Conservation (phyloP, 2,113 vertebrate genomes). For the Eidolon helvum region DNA sequence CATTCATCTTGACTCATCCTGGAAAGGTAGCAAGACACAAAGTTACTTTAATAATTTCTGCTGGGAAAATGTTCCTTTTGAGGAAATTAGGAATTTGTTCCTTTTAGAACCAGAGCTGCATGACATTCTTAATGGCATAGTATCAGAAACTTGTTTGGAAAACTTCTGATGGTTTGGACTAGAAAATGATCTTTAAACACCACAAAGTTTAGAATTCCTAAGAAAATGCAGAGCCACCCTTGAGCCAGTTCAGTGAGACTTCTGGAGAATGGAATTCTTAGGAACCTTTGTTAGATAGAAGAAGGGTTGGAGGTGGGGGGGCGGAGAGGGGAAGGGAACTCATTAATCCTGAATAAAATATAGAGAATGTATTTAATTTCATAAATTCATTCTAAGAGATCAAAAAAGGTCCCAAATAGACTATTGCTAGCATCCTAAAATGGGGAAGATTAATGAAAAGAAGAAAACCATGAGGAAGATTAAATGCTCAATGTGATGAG, state of each 20-base stretch:
- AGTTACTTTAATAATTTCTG: conserved; percentile 15
- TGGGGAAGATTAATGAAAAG: neutral
- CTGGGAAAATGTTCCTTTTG: neutral
- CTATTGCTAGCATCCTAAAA: conserved; percentile 41
- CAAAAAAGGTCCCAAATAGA: neutral
- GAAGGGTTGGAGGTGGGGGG: neutral
- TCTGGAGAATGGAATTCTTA: conserved; percentile 47
- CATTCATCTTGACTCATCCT: neutral
- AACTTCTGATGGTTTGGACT: conserved; percentile 68
- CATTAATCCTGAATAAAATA: neutral
- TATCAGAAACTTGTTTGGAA: conserved; percentile 62
- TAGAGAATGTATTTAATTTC: neutral
- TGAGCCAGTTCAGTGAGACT: conserved; percentile 47
- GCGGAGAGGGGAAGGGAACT: neutral
- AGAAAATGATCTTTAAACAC: conserved; percentile 68
- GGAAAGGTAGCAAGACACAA: neutral
- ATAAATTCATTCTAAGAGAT: neutral
- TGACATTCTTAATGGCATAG: conserved; percentile 46
- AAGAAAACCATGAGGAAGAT: neutral
- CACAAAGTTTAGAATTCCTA: conserved; percentile 40
- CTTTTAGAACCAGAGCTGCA: conserved; percentile 54
- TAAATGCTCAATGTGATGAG: neutral
- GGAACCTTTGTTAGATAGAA: conserved; percentile 52
- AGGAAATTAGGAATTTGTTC: conserved; percentile 25
- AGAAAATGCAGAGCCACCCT: conserved; percentile 60